A percentile compares a stretch with the other conserved stretches of the same genome.
These are phyloP conservation scores for Antechinus stuartii DNA, from an alignment of 2,113 vertebrate species.

Conservation along the genomic window DNA sequence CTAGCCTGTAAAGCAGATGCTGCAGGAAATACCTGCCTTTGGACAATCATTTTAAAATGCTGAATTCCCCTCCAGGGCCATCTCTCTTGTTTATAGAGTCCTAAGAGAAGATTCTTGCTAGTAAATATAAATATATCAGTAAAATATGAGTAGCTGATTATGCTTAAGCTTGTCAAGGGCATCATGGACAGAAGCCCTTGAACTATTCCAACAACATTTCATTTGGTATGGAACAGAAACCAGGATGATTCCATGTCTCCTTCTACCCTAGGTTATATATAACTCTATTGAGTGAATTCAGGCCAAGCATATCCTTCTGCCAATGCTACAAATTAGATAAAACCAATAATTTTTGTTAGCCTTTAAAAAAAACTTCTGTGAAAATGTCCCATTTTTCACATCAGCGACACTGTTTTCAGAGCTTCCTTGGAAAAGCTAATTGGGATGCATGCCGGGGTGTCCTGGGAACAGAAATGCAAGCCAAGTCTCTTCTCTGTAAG, in stretches of 20 bases:
- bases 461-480: conserved; percentile 33
- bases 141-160: background rate
- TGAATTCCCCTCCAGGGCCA: background rate
- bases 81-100: background rate
- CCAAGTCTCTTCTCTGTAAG: conserved; percentile 37
- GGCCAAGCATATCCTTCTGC: background rate
- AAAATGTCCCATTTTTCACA: conserved; percentile 60
- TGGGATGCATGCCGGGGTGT: background rate
- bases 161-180: background rate
- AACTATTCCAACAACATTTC: background rate
- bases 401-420: conserved; percentile 15
- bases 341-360: conserved; percentile 15
- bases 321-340: background rate
- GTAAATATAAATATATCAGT: background rate
- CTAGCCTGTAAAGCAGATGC: background rate
- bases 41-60: background rate
- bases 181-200: background rate
- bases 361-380: conserved; percentile 21
- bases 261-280: background rate
- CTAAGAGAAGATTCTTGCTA: conserved; percentile 12
- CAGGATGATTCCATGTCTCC: background rate
- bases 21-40: background rate
- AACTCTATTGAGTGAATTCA: background rate
- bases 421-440: conserved; percentile 20
- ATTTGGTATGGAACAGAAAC: background rate